Evolutionary conservation across 1,140 invertebrate genomes (phyloP).

Genomic region (Zaprionus nigranus): DNA sequence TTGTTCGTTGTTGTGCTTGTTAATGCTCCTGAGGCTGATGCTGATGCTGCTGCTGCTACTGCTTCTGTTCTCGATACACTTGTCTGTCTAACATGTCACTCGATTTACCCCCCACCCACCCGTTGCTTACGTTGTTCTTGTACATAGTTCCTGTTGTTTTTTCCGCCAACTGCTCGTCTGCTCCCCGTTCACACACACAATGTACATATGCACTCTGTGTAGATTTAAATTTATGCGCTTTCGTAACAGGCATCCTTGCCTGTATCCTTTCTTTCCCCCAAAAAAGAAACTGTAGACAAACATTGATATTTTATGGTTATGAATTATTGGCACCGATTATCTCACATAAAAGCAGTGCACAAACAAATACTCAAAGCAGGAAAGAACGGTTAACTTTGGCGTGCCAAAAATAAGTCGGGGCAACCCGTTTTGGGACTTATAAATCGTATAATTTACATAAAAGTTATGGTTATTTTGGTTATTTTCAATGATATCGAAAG

Average conservation of each 20-base stretch:
- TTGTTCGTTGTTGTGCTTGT: slow-evolving; percentile 45
- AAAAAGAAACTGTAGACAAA: slow-evolving; percentile 64
- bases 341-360: slow-evolving; percentile 46
- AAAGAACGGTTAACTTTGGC: not conserved
- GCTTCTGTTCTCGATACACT: slow-evolving; percentile 69
- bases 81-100: slow-evolving; percentile 58
- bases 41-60: slow-evolving; percentile 46
- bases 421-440: no score
- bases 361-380: slow-evolving; percentile 35
- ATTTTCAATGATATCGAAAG: no score
- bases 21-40: slow-evolving; percentile 29
- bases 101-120: slow-evolving; percentile 9
- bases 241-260: slow-evolving; percentile 42
- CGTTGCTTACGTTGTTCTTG: slow-evolving; percentile 46
- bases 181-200: slow-evolving; percentile 7
- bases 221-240: slow-evolving; percentile 72
- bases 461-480: no score
- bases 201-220: slow-evolving; percentile 8
- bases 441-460: no score
- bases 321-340: slow-evolving; percentile 78
- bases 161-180: slow-evolving; percentile 41
- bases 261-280: not conserved
- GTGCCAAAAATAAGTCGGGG: not conserved
- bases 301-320: slow-evolving; percentile 83
- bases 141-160: slow-evolving; percentile 57